Conservation (phyloP, 2,888 invertebrate species). For the Aphidoletes aphidimyza region DNA sequence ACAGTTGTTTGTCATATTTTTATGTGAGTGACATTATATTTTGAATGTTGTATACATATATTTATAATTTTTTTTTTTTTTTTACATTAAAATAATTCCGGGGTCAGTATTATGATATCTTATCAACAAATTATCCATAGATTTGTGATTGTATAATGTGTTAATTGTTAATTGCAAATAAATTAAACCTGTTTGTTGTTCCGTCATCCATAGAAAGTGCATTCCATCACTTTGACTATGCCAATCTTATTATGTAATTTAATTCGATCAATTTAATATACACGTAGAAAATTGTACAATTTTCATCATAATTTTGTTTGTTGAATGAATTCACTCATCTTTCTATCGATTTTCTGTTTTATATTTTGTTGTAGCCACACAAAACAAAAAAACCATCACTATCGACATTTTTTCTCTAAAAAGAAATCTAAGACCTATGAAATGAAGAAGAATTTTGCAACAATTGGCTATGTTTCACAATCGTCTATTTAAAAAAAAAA, state of each 20-base stretch:
- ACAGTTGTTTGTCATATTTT: background rate
- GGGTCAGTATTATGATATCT: background rate
- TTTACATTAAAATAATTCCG: constrained; percentile 23
- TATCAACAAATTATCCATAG: background rate
- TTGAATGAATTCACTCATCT: background rate
- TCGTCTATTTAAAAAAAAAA: background rate
- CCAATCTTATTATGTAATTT: background rate
- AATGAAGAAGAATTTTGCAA: background rate
- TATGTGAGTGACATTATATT: background rate
- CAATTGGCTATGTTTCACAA: constrained; percentile 16
- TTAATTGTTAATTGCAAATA: constrained; percentile 17
- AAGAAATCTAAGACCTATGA: background rate
- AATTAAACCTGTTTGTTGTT: background rate
- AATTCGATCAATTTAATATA: background rate
- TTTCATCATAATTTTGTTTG: background rate
- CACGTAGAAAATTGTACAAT: background rate
- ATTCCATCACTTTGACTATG: background rate
- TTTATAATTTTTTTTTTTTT: background rate
- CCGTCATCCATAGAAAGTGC: too few relatives aligned
- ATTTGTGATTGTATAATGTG: background rate
- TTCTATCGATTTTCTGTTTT: background rate
- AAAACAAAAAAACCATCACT: background rate
- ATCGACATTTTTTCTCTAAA: background rate
- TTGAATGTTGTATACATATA: constrained; percentile 29
- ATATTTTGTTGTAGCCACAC: background rate